phyloP scores from a whole-genome alignment of 64 coral and sea anemone species.

The Acropora yongei region DNA sequence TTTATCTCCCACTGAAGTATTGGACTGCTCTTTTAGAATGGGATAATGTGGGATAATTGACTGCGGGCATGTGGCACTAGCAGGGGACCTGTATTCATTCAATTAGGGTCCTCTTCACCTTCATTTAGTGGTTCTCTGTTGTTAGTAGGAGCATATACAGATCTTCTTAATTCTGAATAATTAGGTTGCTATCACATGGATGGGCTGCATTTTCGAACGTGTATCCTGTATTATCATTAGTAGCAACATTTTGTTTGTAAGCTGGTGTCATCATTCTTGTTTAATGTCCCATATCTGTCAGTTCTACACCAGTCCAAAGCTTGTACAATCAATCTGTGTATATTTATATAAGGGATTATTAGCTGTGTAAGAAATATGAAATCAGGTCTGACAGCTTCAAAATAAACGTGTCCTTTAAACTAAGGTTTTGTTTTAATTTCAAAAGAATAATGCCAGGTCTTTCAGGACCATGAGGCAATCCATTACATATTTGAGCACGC shows the following conservation, averaged over 20 bases:
- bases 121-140: too few species aligned
- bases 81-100: too few species aligned
- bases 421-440: constrained; percentile 45
- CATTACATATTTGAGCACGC: constrained; percentile 1
- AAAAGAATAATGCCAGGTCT: constrained; percentile 49
- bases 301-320: not conserved
- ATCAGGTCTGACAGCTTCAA: constrained; percentile 35
- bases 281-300: not conserved
- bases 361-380: constrained; percentile 15
- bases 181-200: too few species aligned
- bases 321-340: constrained; percentile 21
- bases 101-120: too few species aligned
- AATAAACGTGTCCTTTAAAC: constrained; percentile 51
- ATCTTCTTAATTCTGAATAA: too few species aligned
- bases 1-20: too few species aligned
- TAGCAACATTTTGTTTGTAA: not conserved
- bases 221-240: not conserved
- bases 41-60: too few species aligned
- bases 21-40: too few species aligned
- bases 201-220: not conserved
- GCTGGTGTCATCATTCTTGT: constrained; percentile 27
- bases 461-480: not conserved
- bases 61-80: too few species aligned
- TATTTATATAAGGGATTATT: constrained; percentile 45
- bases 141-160: too few species aligned